Evolutionary conservation across 2,888 invertebrate species (phyloP).

Genomic region (Pseudoips prasinana): DNA sequence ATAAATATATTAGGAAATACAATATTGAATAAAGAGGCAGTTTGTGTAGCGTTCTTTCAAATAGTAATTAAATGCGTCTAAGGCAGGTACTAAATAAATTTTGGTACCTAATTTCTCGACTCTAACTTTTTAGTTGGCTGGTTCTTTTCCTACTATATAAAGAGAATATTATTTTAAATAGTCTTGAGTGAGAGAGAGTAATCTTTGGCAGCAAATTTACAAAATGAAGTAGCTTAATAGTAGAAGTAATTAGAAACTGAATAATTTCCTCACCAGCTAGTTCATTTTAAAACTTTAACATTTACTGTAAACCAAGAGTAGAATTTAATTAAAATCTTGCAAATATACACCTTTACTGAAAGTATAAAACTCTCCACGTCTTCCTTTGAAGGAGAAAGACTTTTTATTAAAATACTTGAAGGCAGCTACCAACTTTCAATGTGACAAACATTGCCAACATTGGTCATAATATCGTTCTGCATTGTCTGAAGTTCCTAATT

Average conservation of each 20-base stretch:
- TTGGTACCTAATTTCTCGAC: too few species aligned
- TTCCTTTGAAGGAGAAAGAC: conserved; percentile 31
- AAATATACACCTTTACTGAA: conserved; percentile 49
- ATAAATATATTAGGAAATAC: too few species aligned
- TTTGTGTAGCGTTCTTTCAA: too few species aligned
- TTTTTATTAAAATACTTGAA: conserved; percentile 51
- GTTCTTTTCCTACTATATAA: too few species aligned
- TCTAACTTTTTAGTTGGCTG: too few species aligned
- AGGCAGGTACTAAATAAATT: too few species aligned
- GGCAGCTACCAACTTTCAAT: conserved; percentile 36
- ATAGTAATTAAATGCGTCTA: too few species aligned
- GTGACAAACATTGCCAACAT: conserved; percentile 45
- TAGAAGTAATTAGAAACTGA: conserved; percentile 3
- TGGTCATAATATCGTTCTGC: conserved; percentile 31
- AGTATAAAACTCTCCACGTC: conserved; percentile 29
- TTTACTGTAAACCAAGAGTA: conserved; percentile 23
- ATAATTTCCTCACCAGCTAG: conserved; percentile 10
- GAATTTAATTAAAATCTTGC: conserved; percentile 63
- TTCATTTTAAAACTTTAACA: conserved; percentile 15
- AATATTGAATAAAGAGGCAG: too few species aligned
- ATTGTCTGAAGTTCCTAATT: conserved; percentile 33
- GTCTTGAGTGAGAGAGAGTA: too few species aligned
- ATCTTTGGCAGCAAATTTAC: too few species aligned
- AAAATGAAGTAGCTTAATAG: too few species aligned
- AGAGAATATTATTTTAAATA: too few species aligned